Conservation (phyloP, 2,113 vertebrate genomes). For the Dolichotis patagonum region DNA sequence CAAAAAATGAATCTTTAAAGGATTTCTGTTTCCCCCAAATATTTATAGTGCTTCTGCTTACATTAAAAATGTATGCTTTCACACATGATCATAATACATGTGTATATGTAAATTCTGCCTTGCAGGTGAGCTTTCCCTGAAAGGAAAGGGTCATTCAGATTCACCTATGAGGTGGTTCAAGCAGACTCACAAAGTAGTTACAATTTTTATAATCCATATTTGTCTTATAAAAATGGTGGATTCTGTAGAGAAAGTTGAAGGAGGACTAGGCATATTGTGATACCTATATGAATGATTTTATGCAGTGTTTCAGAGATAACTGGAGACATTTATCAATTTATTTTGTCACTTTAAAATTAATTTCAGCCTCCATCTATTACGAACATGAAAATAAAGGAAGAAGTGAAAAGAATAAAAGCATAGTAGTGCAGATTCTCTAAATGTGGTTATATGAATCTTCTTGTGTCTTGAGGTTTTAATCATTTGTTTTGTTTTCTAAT, state of each 20-base stretch:
- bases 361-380: conserved; percentile 30
- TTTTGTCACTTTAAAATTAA: conserved; percentile 42
- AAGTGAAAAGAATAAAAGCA: neutral
- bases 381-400: conserved; percentile 27
- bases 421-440: neutral
- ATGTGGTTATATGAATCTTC: neutral
- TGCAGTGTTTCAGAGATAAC: neutral
- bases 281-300: neutral
- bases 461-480: neutral
- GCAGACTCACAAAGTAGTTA: neutral
- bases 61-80: neutral
- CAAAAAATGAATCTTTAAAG: neutral
- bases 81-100: neutral
- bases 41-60: neutral
- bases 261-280: neutral
- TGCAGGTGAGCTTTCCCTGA: neutral
- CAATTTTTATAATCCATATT: neutral
- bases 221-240: neutral
- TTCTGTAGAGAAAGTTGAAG: neutral
- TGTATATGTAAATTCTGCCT: neutral
- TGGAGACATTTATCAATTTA: conserved; percentile 15
- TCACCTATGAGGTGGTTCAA: neutral
- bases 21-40: neutral
- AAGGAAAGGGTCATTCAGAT: neutral
- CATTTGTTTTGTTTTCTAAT: conserved; percentile 22